Evolutionary conservation across 2,888 invertebrate genomes (phyloP), one percentile per base, ranked within the genome.

Genomic region (Melanostoma scalare): DNA sequence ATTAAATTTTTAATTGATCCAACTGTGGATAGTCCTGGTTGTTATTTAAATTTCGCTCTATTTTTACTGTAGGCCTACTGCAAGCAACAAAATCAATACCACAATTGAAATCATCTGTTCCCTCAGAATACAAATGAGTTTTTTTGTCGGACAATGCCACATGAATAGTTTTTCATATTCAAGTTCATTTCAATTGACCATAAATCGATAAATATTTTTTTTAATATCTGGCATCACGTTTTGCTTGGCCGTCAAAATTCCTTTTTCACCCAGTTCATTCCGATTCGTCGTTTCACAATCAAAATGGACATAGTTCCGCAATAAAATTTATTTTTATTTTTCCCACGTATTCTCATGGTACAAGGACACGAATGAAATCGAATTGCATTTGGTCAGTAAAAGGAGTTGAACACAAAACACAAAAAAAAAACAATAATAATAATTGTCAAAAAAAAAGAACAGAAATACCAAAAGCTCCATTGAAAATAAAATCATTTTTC

Each of bases 401-500:
- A 20, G 20, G 20, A 20, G 20, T 20, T 50, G 9, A 31, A 50
- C 38, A 10, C n/a, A 6, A 38, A 9, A 1, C 35, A 20, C 3
- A 61, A 20, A 61, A 20, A 61, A 31, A 58, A n/a, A 56, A 52
- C 6, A 60, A 44, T 60, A 61, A 72, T 69, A 81, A 71, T 76
- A 71, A 76, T 55, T 60, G 69, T 52, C 50, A 68, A 33, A 73
- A 61, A 40, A 69, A 44, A 52, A 46, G 4, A 50, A 31, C 35
- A 73, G 10, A 30, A 30, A 63, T 30, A 33, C 9, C 20, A 48
- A 6, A 31, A 44, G 55, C 31, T 55, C 50, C n/a, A 81, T 61
- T 71, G 46, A 82, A 82, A 77, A 82, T 73, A 77, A 77, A 82
- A 82, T 68, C 81, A 77, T 82, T 77, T 77, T 82, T 82, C 81